Conservation (phyloP, 2,797 vertebrate species). For the Eurystomus glaucurus region DNA sequence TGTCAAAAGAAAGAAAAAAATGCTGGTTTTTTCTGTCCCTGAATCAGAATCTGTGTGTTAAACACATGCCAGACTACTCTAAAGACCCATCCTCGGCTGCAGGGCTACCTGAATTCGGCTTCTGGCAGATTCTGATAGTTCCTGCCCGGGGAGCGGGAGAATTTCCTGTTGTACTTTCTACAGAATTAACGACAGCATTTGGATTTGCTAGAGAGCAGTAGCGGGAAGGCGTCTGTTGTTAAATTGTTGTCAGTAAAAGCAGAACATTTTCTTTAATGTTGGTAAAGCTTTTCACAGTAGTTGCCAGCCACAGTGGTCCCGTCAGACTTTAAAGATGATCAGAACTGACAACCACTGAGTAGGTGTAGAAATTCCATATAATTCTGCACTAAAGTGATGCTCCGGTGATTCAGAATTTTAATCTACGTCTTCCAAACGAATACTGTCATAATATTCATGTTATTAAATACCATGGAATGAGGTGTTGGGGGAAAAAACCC, state of each 20-base stretch:
- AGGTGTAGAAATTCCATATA: not conserved
- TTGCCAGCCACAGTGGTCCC: not conserved
- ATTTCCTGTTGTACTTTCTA: constrained; percentile 23
- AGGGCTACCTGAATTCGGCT: constrained; percentile 5
- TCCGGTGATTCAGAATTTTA: not conserved
- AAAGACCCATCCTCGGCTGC: not conserved
- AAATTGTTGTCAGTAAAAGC: constrained; percentile 2
- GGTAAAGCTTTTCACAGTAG: not conserved
- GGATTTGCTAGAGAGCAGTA: constrained; percentile 4
- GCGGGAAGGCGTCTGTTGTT: not conserved
- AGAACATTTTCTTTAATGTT: constrained; percentile 5
- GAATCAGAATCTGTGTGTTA: not conserved
- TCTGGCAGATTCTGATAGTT: not conserved
- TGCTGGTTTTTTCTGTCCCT: not conserved
- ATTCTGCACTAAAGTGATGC: not conserved
- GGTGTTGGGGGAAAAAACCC: not conserved
- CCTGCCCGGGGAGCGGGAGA: not conserved
- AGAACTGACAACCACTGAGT: not conserved
- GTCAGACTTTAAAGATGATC: not conserved
- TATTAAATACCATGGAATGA: not conserved
- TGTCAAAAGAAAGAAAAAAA: not conserved
- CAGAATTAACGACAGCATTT: constrained; percentile 43
- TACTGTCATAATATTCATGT: not conserved
- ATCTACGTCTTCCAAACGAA: not conserved
- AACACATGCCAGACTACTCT: not conserved